A percentile compares a stretch with the other conserved stretches of the same genome.
phyloP scores from a whole-genome alignment of 2,888 invertebrate species.

The Melanotus villosus region DNA sequence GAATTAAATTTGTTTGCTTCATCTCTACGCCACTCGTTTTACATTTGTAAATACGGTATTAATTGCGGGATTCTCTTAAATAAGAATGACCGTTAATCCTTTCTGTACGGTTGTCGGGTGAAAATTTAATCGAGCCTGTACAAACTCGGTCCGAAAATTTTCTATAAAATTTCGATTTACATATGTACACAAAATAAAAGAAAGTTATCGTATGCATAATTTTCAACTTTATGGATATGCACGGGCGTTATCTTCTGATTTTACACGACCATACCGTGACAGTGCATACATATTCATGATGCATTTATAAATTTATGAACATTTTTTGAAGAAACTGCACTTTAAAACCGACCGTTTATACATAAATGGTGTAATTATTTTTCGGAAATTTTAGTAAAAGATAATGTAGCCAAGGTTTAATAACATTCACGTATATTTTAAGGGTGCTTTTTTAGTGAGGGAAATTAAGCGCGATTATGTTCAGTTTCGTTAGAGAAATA shows the following conservation, averaged over 20 bases:
- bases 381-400: neutral
- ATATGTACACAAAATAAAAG: slow-evolving; percentile 20
- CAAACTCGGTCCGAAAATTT: slow-evolving; percentile 1
- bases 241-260: slow-evolving; percentile 29
- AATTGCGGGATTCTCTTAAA: slow-evolving; percentile 13
- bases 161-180: slow-evolving; percentile 17
- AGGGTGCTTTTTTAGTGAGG: too few species aligned
- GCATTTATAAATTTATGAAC: slow-evolving; percentile 6
- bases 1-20: slow-evolving; percentile 12
- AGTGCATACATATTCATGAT: slow-evolving; percentile 19
- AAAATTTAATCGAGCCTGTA: slow-evolving; percentile 8
- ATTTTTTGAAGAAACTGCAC: slow-evolving; percentile 11
- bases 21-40: neutral
- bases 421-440: too few species aligned
- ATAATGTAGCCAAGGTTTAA: too few species aligned
- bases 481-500: too few species aligned
- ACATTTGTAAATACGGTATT: neutral
- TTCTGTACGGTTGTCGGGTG: neutral
- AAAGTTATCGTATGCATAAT: slow-evolving; percentile 25
- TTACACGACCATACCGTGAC: slow-evolving; percentile 11
- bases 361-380: neutral
- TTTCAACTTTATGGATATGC: slow-evolving; percentile 29
- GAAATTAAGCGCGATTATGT: too few species aligned
- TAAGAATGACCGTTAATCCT: slow-evolving; percentile 10
- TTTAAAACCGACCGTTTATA: neutral